phyloP scores from a whole-genome alignment of 2,113 vertebrate genomes.

The Alectura lathami region DNA sequence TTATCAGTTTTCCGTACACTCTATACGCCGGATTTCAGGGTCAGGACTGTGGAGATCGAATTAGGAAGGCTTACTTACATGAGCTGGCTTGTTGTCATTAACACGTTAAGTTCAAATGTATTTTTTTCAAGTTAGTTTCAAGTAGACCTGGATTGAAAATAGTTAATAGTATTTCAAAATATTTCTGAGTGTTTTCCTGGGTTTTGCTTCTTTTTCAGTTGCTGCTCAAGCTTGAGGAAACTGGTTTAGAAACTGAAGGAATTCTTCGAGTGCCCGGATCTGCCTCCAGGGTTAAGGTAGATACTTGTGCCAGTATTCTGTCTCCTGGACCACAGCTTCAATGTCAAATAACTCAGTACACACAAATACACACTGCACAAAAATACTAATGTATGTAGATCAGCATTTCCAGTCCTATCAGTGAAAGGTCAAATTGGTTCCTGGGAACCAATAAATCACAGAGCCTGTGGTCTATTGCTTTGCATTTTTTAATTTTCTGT shows the following conservation, averaged over 20 bases:
- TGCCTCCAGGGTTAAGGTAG: conserved; percentile 93
- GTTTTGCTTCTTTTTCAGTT: conserved; percentile 76
- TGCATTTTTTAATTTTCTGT: conserved; percentile 1
- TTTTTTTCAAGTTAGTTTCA: neutral
- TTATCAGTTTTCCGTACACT: neutral
- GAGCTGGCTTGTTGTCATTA: neutral
- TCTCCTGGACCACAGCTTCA: neutral
- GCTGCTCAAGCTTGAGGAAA: conserved; percentile 90
- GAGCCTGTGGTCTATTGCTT: neutral
- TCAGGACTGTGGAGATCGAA: neutral
- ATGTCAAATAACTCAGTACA: neutral
- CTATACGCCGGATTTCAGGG: neutral
- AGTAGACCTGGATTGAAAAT: neutral
- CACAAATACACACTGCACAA: neutral
- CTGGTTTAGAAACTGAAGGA: conserved; percentile 92
- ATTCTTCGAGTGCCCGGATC: conserved; percentile 94
- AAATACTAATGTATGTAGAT: neutral
- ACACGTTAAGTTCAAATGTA: neutral
- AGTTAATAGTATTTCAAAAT: neutral
- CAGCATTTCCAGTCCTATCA: neutral
- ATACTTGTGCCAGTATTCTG: neutral
- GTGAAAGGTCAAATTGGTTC: conserved; percentile 18
- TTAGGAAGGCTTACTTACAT: neutral
- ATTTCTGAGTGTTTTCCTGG: neutral
- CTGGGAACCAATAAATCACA: conserved; percentile 45